These are phyloP conservation scores for Eclectus roratus DNA, from an alignment of 2,113 vertebrate species.

Conservation along the genomic window DNA sequence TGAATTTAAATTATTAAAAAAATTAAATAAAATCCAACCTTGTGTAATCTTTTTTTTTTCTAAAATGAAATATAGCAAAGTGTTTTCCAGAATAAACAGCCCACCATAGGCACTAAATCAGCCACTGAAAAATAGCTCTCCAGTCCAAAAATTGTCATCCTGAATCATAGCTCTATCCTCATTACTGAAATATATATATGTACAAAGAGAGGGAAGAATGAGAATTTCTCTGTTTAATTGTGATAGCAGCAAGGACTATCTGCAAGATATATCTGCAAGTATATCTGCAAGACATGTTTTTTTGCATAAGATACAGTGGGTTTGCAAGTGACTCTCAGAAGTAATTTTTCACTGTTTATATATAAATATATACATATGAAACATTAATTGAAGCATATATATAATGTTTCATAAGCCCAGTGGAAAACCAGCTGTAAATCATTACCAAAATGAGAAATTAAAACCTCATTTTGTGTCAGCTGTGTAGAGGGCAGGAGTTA, in stretches of 20 bases:
- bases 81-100: not conserved
- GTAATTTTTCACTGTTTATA: constrained; percentile 4
- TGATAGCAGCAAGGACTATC: not conserved
- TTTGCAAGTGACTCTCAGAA: not conserved
- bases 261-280: too few species aligned
- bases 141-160: not conserved
- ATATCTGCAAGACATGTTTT: not conserved
- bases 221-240: constrained; percentile 4
- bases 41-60: not conserved
- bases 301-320: not conserved
- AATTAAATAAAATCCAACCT: not conserved
- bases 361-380: constrained; percentile 26
- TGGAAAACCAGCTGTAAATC: constrained; percentile 47
- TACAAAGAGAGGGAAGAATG: not conserved
- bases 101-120: not conserved
- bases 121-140: not conserved
- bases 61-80: not conserved
- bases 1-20: not conserved
- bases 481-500: constrained; percentile 9
- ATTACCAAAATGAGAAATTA: constrained; percentile 36
- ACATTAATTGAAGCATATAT: not conserved
- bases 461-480: constrained; percentile 24
- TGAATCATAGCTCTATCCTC: not conserved
- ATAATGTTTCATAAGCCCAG: not conserved
- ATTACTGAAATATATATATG: constrained; percentile 6